Evolutionary conservation across 2,113 vertebrate species (phyloP), one percentile per base, ranked within the genome.

Genomic region (Salvelinus fontinalis): DNA sequence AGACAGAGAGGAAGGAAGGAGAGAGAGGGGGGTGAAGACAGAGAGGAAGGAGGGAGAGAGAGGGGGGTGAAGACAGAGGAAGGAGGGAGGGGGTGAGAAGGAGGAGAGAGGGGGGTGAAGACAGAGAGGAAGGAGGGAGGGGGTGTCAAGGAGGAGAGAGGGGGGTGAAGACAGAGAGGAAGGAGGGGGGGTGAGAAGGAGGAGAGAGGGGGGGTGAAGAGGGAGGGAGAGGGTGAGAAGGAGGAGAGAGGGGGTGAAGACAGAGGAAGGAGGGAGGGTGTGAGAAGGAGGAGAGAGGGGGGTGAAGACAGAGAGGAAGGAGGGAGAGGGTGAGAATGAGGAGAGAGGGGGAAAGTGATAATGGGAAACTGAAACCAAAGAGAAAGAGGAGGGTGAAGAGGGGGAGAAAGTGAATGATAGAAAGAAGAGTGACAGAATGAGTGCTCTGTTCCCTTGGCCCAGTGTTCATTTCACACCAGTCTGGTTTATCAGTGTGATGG

Each of bases 241-340:
- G 54, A 31, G 20, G 65, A 64, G 72, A 29, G 51, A 69, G 76
- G 67, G 67, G 76, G 75, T 27, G 26, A 27, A 27, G 26, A 27
- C 26, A 48, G 67, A 1, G 60, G 68, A 54, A 4, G 24, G 16
- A n/a, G 16, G 20, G 68, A 26, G 20, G 3, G 27, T 2, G 27
- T 27, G 27, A 27, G 24, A 24, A 24, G 24, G 24, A 24, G 24
- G 24, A 24, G 24, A 24, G 24, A 24, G 24, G 24, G 24, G 24
- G 24, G 24, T 24, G 24, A 24, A 24, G 24, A 27, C 27, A 44
- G 20, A 44, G 20, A 24, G 57, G 67, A n/a, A 77, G 62, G 22
- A 57, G 67, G 75, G 73, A 67, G 73, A 29, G 72, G 73, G 26
- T 71, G 27, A 66, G 69, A 74, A 39, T 49, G 0, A 12, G 59